Evolutionary conservation across 2,797 vertebrate species (phyloP), one percentile per base, ranked within the genome.

Genomic region (Pogonophryne albipinna): DNA sequence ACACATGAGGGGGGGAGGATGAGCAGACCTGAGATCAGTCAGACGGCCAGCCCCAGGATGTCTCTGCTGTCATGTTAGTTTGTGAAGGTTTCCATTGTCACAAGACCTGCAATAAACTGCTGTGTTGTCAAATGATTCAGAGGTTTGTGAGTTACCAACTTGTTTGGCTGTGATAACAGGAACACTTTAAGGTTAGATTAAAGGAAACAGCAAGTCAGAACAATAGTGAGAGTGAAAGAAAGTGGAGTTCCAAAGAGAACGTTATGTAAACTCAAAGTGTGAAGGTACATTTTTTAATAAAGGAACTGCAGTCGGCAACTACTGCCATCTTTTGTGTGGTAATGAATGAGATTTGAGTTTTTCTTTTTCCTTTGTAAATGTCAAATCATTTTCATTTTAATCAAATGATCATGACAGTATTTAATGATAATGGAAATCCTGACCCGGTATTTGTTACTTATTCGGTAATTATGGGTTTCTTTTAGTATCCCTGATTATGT

Each of bases 251-350:
- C 13, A 58, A 66, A 66, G 8, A 23, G 20, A 62, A 42, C 10
- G 20, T 9, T 12, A 11, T 19, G 15, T 66, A n/a, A 76, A 66
- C 45, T 74, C 1, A 41, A 56, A 45, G 46, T 42, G 58, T 74
- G 46, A 60, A 13, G 12, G 27, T 66, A 47, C 61, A 63, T 66
- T 16, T 38, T 34, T 9, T 3, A 44, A 56, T 46, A 34, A 38
- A 23, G 4, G 2, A 65, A 34, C 13, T 17, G 50, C 17, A 49
- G 17, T 23, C 34, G 56, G 34, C 55, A 66, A 19, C 50, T 73
- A 70, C 65, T 79, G 61, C 69, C 72, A 71, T 49, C 58, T 62
- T 4, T 27, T 80, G 67, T 71, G 63, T 72, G 19, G 47, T n/a
- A 4, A 53, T 81, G 47, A 73, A 69, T 70, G 27, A 6, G 38